Base-by-base conservation (phyloP, 2,113 vertebrate genomes). In the Menidia beryllina region DNA sequence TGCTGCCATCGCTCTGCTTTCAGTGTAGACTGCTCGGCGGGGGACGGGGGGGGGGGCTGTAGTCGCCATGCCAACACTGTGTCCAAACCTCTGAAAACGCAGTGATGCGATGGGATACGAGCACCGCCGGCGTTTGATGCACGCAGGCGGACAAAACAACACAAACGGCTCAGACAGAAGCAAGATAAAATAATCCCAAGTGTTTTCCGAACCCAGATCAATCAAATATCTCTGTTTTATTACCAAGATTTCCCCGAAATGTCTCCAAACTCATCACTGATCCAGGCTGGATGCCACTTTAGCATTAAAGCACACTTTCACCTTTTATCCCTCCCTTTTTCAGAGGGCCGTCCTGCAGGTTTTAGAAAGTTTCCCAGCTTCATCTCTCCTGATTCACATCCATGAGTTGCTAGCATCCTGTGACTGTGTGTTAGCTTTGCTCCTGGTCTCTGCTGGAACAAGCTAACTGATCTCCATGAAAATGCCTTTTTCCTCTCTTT, bases 1-100 rank as follows among this genome's bases (percentile, higher is more conserved):
- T 56, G 62, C 84, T 83, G 79, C 67, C 89, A 75, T 89, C 84
- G 83, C 90, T 90, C 88, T 83, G 79, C 51, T 87, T 91, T 88
- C 83, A 54, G 75, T 21, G 64, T 51, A 75, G 51, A 63, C 48
- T 63, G 49, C 65, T 49, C 45, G 36, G 34, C 53, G 66, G 26
- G 55, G 43, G 47, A n/a, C 5, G 19, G 47, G 73, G 54, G 2
- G 3, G 47, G 68, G 59, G 54, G 80, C 84, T 77, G 78, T 71
- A 69, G 85, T 73, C 38, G 8, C 81, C 91, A 74, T 27, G 88
- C 85, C 87, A 83, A 88, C 89, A 6, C 27, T 25, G 73, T 67
- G 59, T 68, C 23, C 43, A 48, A 8, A 25, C 50, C 69, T 72
- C 43, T 21, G 36, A 20, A n/a, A 25, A 66, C 47, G 20, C 52